Evolutionary conservation across 2,888 invertebrate species (phyloP), one percentile per base, ranked within the genome.

Genomic region (Octonoba sinensis): DNA sequence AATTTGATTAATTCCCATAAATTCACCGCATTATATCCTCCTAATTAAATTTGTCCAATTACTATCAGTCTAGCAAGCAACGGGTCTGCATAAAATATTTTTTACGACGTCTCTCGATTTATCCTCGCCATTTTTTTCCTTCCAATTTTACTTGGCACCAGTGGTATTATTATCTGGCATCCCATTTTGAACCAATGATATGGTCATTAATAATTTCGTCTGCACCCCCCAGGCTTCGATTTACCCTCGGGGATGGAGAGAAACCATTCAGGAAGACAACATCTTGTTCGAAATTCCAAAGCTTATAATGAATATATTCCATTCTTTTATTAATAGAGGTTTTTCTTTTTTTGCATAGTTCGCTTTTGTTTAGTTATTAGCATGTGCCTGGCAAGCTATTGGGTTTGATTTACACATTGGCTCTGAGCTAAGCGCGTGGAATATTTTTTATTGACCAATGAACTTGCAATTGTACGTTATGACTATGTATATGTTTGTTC

Each of bases 191-290:
- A 79, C 79, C 79, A 79, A 73, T 79, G 73, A 79, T 73, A 56
- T 36, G 73, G 73, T 73, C 79, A 79, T 79, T 79, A 79, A 79
- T 79, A 79, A 79, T 69, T 73, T 79, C 73, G 73, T 79, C 79
- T 79, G 67, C 44, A 44, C 54, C 57, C 60, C 64, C 59, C 49
- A 44, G 71, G 66, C 13, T 8, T 54, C 36, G 65, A 18, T 2
- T 27, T 27, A 24, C 57, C 57, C 36, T 70, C 36, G 46, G 65
- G 74, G 24, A 56, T 56, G 12, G 36, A 36, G 60, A 24, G 44
- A 27, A 66, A 36, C 51, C 62, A 49, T 73, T 73, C 79, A 73
- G 73, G 79, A 79, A 79, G 79, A 73, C 69, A 75, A 69, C 54
- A 59, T 60, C 76, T 76, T 69, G 76, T 75, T 67, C 76, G 22